Base-by-base conservation (phyloP, 1,140 invertebrate species). In the Scaptomyza montana region DNA sequence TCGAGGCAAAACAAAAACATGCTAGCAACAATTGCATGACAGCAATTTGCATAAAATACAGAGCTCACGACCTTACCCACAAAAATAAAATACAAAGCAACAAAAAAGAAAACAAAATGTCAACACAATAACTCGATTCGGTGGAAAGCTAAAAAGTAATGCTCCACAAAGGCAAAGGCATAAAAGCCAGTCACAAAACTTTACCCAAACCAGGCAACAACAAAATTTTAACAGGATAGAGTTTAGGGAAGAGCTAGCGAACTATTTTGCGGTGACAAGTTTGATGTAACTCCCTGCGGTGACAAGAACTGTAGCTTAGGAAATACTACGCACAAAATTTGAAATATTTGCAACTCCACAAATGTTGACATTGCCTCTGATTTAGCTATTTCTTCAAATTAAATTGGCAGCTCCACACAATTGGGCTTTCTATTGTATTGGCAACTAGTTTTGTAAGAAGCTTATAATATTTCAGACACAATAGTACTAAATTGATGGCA, bases 91-190 rank as follows among this genome's bases (percentile, higher is more conserved):
- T 54, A 55, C 30, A 12, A 16, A 47, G 12, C 21, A 47, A 46
- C 30, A 57, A 13, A 50, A 43, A 43, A 33, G 21, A 57, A 55
- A 51, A 46, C 50, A 33, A 69, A 69, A 69, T 50, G 45, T 54
- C 60, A 74, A 59, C 82, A 82, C 82, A 87, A 86, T 86, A 86
- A 86, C 78, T 86, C 82, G 82, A 86, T 86, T 82, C 75, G 53
- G 46, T 69, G 63, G 39, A 66, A 78, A 66, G 66, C 57, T 68
- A 47, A 72, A 66, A 74, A 68, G 43, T 62, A 80, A 85, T 80
- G 74, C 36, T 54, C 56, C 68, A 78, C 82, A 81, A 81, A 81
- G 66, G 64, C 30, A 75, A 59, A 68, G 80, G 82, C 75, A 72
- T 77, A 78, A 87, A 78, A 76, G 62, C 74, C 64, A 47, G 41